Evolutionary conservation across 2,888 invertebrate genomes (phyloP).

Genomic region (Harpagoxenus sublaevis): DNA sequence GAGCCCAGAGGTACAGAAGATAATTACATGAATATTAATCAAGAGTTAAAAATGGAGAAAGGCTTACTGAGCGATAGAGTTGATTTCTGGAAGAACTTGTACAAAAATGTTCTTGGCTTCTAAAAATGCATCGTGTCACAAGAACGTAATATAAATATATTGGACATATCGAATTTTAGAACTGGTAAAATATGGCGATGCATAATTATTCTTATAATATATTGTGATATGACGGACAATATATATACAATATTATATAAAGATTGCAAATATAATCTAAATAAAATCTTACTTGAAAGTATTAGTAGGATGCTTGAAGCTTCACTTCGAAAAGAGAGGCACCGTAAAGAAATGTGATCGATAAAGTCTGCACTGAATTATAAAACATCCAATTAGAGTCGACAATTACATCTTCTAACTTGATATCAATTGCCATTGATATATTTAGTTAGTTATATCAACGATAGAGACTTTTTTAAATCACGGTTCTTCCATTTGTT

Average conservation of each 20-base stretch:
- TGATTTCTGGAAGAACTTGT: slow-evolving; percentile 86
- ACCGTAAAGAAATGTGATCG: not conserved
- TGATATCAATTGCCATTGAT: slow-evolving; percentile 2
- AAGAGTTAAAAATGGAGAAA: slow-evolving; percentile 80
- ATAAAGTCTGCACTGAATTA: not conserved
- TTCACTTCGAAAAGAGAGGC: not conserved
- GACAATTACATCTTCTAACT: not conserved
- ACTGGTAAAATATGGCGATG: not conserved
- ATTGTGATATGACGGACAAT: not conserved
- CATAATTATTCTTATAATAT: not conserved
- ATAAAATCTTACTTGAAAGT: slow-evolving; percentile 9
- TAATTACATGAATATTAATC: slow-evolving; percentile 85
- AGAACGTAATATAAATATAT: not conserved
- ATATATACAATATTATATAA: not conserved
- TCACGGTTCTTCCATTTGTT: not conserved
- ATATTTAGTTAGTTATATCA: not conserved
- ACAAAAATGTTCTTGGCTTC: slow-evolving; percentile 73
- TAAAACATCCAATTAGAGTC: slow-evolving; percentile 20
- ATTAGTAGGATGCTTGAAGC: not conserved
- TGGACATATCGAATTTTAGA: not conserved
- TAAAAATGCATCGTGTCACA: not conserved
- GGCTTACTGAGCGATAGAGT: slow-evolving; percentile 83
- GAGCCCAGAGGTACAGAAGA: slow-evolving; percentile 79
- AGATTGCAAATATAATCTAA: not conserved
- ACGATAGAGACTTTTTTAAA: not conserved